Conservation (phyloP, 2,113 vertebrate genomes). For the Phainopepla nitens region DNA sequence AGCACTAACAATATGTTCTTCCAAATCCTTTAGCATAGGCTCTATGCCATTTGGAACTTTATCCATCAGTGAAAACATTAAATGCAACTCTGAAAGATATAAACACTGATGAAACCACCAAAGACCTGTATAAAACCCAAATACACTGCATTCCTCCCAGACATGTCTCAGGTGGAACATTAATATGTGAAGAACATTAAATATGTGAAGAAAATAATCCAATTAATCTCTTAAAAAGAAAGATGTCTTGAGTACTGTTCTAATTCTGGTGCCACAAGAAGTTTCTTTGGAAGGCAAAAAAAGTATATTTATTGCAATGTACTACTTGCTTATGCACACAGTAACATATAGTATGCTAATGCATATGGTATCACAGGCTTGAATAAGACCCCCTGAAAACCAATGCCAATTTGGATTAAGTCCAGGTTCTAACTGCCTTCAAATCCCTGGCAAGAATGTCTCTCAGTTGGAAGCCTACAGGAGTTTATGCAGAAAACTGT, state of each 20-base stretch:
- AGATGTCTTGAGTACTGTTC: not conserved
- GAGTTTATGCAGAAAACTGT: not conserved
- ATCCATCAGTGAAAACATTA: conserved; percentile 99
- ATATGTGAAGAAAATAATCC: not conserved
- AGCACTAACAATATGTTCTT: conserved; percentile 98
- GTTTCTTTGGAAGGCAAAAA: not conserved
- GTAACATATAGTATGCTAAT: not conserved
- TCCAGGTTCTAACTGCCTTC: not conserved
- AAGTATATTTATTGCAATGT: not conserved
- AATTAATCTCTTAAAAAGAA: not conserved
- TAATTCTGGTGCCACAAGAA: not conserved
- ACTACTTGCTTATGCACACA: not conserved
- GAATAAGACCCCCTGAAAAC: not conserved
- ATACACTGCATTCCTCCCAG: not conserved
- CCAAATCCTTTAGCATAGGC: conserved; percentile 97
- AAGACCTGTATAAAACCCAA: not conserved
- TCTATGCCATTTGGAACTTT: conserved; percentile 97
- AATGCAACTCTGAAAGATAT: conserved; percentile 85
- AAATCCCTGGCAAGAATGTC: not conserved
- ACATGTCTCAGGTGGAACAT: not conserved
- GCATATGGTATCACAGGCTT: not conserved
- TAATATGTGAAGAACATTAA: not conserved
- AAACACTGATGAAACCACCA: conserved; percentile 46
- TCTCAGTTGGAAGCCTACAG: not conserved
- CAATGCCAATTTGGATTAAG: not conserved